phyloP scores from a whole-genome alignment of 2,797 vertebrate genomes.

The Lithobates pipiens region DNA sequence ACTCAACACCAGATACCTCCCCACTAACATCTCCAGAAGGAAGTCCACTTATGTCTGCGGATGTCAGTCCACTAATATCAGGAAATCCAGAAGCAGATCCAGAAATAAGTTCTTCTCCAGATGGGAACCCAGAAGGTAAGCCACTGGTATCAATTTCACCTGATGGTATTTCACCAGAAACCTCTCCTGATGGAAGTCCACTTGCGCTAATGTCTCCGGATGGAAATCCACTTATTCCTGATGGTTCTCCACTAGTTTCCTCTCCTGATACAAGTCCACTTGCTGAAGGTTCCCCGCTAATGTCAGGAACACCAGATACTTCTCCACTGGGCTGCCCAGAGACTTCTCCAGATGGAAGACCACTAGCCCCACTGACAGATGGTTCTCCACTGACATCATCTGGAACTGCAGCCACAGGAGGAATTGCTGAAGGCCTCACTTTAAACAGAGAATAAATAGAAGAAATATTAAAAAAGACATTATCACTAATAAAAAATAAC shows the following conservation, averaged over 20 bases:
- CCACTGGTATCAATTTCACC: constrained; percentile 64
- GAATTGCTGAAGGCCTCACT: constrained; percentile 75
- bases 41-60: constrained; percentile 60
- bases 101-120: constrained; percentile 72
- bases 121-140: constrained; percentile 69
- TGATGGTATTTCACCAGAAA: constrained; percentile 70
- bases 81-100: constrained; percentile 68
- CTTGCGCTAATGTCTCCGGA: constrained; percentile 75
- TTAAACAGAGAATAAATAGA: constrained; percentile 44
- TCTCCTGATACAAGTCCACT: constrained; percentile 55
- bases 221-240: constrained; percentile 71
- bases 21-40: constrained; percentile 61
- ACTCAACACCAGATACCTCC: constrained; percentile 73
- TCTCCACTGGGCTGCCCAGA: constrained; percentile 71
- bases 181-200: constrained; percentile 73
- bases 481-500: not conserved
- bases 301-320: constrained; percentile 65
- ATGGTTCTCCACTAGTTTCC: constrained; percentile 78
- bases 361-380: constrained; percentile 71
- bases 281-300: constrained; percentile 65
- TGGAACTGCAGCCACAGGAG: constrained; percentile 71
- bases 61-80: constrained; percentile 59
- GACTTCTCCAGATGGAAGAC: constrained; percentile 63
- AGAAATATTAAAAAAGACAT: not conserved
- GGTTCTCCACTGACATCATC: constrained; percentile 74